Conservation (phyloP, 2,113 vertebrate genomes). For the Catharus minimus region DNA sequence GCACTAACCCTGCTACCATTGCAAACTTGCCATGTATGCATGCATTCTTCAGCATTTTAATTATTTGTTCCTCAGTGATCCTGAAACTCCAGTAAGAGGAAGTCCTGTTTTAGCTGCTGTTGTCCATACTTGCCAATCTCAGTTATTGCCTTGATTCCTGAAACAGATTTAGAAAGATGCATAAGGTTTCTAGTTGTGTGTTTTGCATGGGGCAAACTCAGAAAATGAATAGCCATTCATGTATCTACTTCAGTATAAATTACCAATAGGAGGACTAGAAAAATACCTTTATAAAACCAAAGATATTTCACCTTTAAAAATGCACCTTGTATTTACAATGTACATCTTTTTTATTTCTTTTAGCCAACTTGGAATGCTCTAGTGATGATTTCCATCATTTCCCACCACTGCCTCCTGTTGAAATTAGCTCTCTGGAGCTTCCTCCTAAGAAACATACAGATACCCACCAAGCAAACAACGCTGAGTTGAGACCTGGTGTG, state of each 20-base stretch:
- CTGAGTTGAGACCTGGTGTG: constrained; percentile 76
- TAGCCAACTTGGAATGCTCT: constrained; percentile 77
- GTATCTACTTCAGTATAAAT: not conserved
- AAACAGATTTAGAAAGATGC: not conserved
- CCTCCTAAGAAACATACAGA: constrained; percentile 79
- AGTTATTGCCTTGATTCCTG: not conserved
- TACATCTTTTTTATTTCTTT: constrained; percentile 4
- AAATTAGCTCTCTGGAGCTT: constrained; percentile 85
- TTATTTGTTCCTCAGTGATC: not conserved
- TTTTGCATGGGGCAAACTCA: not conserved
- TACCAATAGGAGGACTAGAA: not conserved
- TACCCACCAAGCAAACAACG: constrained; percentile 74
- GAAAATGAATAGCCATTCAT: not conserved
- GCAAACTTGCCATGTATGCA: not conserved
- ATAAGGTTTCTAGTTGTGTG: not conserved
- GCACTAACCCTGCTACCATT: not conserved
- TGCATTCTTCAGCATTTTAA: not conserved
- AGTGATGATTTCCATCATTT: constrained; percentile 80
- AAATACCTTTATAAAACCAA: not conserved
- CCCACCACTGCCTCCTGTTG: constrained; percentile 80
- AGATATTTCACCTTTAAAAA: not conserved
- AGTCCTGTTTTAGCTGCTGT: not conserved
- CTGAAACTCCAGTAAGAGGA: not conserved
- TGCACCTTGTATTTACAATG: not conserved
- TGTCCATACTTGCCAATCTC: not conserved